Base-by-base conservation (phyloP, 1,140 invertebrate species). In the Drosophila teissieri region DNA sequence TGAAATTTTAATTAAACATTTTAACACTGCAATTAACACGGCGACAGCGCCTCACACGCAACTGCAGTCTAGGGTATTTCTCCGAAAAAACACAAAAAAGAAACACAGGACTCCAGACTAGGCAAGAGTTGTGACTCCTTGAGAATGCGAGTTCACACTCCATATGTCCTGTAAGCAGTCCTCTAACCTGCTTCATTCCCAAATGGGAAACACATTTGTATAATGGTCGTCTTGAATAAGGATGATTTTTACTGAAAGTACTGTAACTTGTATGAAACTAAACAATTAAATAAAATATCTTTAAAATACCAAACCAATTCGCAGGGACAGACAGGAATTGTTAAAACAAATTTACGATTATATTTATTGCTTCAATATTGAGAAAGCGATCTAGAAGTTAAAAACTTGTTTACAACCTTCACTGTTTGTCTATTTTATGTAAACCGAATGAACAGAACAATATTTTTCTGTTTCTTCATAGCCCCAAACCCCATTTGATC, bases 1-100 rank as follows among this genome's bases (percentile, higher is more conserved):
- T 69, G 83, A 72, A 86, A 88, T 86, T 86, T 88, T 86, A 86
- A 86, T 86, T 86, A 86, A 86, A 88, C 79, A 86, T 88, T 81
- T 86, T 82, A 88, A 86, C 82, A 86, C 78, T 86, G 82, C 81
- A 86, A 85, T 85, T 85, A 86, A 85, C 80, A 65, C 49, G 45
- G 57, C 62, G 60, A 70, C 46, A 46, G 57, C 65, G 54, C 36
- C 27, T n/a, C 52, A 55, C 56, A 34, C 52, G 34, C 62, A 54
- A 54, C 65, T 56, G 67, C 64, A 57, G 63, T 72, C 44, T 63
- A 3, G 54, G 37, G 60, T 3, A 64, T 24, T 65, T 67, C 17
- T 19, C 24, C 17, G 7, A 64, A 34, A 65, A 45, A 12, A 44
- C 2, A 24, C 3, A 4, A 36, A 57, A 42, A 42, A 7, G n/a